Evolutionary conservation across 1,140 invertebrate genomes (phyloP).

Genomic region (Halesus radiatus): DNA sequence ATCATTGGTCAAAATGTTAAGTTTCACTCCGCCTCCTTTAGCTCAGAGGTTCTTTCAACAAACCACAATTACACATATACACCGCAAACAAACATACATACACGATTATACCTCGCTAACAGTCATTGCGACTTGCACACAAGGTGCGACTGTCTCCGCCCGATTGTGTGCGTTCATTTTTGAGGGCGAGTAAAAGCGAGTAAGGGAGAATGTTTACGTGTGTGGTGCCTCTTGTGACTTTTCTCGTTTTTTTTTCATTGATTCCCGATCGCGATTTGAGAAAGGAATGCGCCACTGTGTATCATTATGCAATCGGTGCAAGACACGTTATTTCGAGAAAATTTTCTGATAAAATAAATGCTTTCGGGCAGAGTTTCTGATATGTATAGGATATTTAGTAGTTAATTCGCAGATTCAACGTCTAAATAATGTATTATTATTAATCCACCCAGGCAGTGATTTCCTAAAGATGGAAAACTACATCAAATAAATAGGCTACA

Average conservation of each 20-base stretch:
- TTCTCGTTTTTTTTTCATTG: slow-evolving; percentile 9
- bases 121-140: slow-evolving; percentile 3
- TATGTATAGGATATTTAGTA: no score
- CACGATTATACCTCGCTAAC: not conserved
- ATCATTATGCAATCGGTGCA: slow-evolving; percentile 39
- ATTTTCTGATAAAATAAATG: not conserved
- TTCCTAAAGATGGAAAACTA: no score
- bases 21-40: slow-evolving; percentile 62
- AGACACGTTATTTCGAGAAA: not conserved
- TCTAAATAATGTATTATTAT: no score
- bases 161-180: not conserved
- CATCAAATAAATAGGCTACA: no score
- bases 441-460: no score
- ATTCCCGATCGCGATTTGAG: slow-evolving; percentile 31
- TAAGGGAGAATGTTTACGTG: not conserved
- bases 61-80: not conserved
- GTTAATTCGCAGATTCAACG: no score
- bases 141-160: not conserved
- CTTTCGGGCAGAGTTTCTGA: no score
- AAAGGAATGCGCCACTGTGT: slow-evolving; percentile 44
- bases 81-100: slow-evolving; percentile 4
- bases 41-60: slow-evolving; percentile 42
- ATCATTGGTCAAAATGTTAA: slow-evolving; percentile 70
- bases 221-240: not conserved
- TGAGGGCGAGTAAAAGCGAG: not conserved